A percentile compares a stretch with the other conserved stretches of the same genome.
phyloP scores from a whole-genome alignment of 2,888 invertebrate species.

The Cataglyphis livida region DNA sequence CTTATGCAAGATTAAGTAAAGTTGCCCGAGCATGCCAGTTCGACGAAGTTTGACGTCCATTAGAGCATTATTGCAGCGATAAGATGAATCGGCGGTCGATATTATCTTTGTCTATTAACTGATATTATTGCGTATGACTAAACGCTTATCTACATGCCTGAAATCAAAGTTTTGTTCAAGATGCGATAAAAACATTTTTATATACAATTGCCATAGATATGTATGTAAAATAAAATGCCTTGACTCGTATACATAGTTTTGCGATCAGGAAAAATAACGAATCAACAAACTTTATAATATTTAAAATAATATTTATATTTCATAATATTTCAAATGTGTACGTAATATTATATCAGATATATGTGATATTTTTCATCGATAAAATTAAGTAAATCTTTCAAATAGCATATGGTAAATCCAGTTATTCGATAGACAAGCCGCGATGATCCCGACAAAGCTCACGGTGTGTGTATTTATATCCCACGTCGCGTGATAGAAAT shows the following conservation, averaged over 20 bases:
- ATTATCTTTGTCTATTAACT: slow-evolving; percentile 54
- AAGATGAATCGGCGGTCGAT: slow-evolving; percentile 55
- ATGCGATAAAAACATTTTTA: slow-evolving; percentile 9
- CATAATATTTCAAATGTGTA: neutral
- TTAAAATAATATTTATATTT: too few species aligned
- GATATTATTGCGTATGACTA: slow-evolving; percentile 26
- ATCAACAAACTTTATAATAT: neutral
- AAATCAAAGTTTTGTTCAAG: slow-evolving; percentile 3
- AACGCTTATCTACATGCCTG: slow-evolving; percentile 13
- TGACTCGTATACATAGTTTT: neutral
- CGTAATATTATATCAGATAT: neutral
- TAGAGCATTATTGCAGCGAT: slow-evolving; percentile 54
- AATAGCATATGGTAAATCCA: neutral
- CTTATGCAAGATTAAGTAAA: slow-evolving; percentile 58
- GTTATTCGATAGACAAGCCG: neutral
- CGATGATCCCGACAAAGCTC: neutral
- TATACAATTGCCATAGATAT: neutral
- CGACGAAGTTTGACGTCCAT: slow-evolving; percentile 54
- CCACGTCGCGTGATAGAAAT: slow-evolving; percentile 22
- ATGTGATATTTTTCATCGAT: neutral
- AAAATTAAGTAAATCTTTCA: neutral
- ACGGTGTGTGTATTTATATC: slow-evolving; percentile 10
- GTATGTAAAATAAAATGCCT: neutral
- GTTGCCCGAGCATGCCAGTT: slow-evolving; percentile 53
- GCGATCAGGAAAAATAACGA: slow-evolving; percentile 12